A percentile compares a stretch with the other conserved stretches of the same genome.
Evolutionary conservation across 2,113 vertebrate genomes (phyloP).

Genomic region (Hemibagrus wyckioides): DNA sequence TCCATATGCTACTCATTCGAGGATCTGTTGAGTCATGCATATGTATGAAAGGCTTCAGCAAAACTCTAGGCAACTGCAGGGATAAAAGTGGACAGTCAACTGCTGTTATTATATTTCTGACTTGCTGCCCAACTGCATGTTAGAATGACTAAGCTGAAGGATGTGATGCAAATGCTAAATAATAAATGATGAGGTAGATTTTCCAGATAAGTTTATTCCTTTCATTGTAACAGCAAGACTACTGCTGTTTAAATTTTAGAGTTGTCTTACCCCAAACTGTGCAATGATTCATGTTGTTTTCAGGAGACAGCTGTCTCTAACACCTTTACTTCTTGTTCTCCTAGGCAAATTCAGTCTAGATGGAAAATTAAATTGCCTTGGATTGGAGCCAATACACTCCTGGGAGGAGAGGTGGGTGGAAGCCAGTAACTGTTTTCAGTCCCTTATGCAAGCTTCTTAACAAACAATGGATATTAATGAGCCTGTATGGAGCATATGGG

Average conservation of each 20-base stretch:
- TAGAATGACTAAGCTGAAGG: neutral
- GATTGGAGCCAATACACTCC: constrained; percentile 46
- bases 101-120: neutral
- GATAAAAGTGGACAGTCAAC: constrained; percentile 17
- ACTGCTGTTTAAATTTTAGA: neutral
- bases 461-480: constrained; percentile 44
- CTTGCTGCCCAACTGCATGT: neutral
- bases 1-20: constrained; percentile 36
- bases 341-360: constrained; percentile 48
- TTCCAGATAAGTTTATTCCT: neutral
- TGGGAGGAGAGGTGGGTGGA: constrained; percentile 46
- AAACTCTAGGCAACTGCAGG: constrained; percentile 22
- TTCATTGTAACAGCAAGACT: neutral
- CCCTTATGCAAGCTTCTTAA: constrained; percentile 59
- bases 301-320: constrained; percentile 30
- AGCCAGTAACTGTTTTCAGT: constrained; percentile 35
- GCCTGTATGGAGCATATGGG: constrained; percentile 43
- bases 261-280: neutral
- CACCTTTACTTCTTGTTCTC: constrained; percentile 20
- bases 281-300: constrained; percentile 10
- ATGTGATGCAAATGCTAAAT: neutral
- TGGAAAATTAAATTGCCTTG: constrained; percentile 42
- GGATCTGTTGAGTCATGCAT: constrained; percentile 24
- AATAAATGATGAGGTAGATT: neutral
- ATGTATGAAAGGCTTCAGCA: constrained; percentile 20